Percentiles rank a stretch among this genome's conserved stretches.
Conservation (phyloP, 1,140 invertebrate species). For the Heliconius congener region DNA sequence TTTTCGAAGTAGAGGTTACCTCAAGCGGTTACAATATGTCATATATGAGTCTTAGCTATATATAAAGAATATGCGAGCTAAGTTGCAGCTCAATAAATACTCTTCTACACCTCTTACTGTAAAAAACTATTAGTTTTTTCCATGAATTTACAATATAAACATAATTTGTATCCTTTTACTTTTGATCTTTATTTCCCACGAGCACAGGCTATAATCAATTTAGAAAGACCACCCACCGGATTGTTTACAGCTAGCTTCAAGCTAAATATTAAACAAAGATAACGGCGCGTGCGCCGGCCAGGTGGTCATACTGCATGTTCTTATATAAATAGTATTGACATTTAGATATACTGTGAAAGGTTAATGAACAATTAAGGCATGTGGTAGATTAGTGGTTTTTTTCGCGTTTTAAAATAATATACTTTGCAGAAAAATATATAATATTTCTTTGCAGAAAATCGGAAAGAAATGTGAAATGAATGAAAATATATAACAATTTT, state of each 20-base stretch:
- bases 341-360: not conserved
- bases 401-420: too few relatives aligned
- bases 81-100: not conserved
- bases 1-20: too few relatives aligned
- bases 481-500: too few relatives aligned
- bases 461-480: too few relatives aligned
- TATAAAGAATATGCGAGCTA: too few relatives aligned
- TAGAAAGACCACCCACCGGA: constrained; percentile 10
- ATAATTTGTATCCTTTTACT: not conserved
- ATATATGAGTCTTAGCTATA: too few relatives aligned
- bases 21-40: too few relatives aligned
- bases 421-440: too few relatives aligned
- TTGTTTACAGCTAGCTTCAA: constrained; percentile 20
- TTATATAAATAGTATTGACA: constrained; percentile 4
- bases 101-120: not conserved
- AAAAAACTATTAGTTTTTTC: not conserved
- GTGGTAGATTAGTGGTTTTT: not conserved
- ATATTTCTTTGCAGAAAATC: too few relatives aligned
- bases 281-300: constrained; percentile 7
- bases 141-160: not conserved
- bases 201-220: not conserved
- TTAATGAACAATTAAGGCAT: not conserved
- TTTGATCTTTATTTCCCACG: not conserved
- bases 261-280: constrained; percentile 20
- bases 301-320: not conserved